Percentiles rank a stretch among this genome's conserved stretches.
These are phyloP conservation scores for Apus apus DNA, from an alignment of 2,113 vertebrate genomes.

Conservation along the genomic window DNA sequence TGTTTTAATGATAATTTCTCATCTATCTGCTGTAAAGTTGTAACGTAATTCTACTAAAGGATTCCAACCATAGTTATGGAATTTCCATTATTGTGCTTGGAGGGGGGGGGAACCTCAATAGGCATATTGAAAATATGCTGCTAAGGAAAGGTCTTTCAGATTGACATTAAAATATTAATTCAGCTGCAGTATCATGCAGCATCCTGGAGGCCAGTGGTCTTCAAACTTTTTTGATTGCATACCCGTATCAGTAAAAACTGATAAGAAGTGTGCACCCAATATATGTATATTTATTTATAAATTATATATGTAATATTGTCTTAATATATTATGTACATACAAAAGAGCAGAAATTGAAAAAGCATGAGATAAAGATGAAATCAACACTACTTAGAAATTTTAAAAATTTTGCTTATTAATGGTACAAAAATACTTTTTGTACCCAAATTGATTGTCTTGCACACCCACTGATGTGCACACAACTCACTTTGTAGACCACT, in stretches of 20 bases:
- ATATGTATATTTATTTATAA: not conserved
- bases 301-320: not conserved
- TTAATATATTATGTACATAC: not conserved
- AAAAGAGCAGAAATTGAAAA: not conserved
- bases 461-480: not conserved
- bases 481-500: not conserved
- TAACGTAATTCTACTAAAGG: not conserved
- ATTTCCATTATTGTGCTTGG: not conserved
- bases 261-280: not conserved
- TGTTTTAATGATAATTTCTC: not conserved
- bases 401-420: not conserved
- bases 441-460: not conserved
- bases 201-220: not conserved
- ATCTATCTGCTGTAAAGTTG: accelerated
- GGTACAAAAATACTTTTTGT: not conserved
- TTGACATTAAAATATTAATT: not conserved
- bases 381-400: not conserved
- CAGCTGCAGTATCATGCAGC: not conserved
- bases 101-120: not conserved
- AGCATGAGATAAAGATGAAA: not conserved
- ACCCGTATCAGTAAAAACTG: not conserved
- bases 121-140: not conserved
- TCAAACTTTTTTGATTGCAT: not conserved
- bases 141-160: not conserved
- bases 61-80: not conserved